Conservation (phyloP, 2,888 invertebrate species). For the Hymenopus coronatus region DNA sequence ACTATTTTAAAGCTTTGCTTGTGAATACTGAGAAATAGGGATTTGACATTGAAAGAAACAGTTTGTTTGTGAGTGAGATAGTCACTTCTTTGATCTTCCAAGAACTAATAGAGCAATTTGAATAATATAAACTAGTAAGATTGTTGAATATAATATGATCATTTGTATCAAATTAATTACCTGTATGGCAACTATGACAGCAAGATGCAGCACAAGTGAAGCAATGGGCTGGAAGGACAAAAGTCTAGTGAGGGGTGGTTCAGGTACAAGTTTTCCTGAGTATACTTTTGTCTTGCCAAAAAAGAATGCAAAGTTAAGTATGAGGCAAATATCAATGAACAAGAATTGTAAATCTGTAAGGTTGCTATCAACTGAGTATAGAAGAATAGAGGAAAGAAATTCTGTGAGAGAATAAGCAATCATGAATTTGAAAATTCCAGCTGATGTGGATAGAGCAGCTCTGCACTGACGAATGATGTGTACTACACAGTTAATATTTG, state of each 20-base stretch:
- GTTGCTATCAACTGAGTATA: constrained; percentile 62
- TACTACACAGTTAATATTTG: constrained; percentile 52
- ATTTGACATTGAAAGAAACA: no score
- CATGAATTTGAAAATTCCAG: constrained; percentile 65
- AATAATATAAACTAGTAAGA: no score
- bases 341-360: constrained; percentile 63
- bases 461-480: constrained; percentile 50
- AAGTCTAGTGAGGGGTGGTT: constrained; percentile 56
- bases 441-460: constrained; percentile 58
- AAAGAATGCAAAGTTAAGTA: constrained; percentile 60
- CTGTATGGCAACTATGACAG: constrained; percentile 52
- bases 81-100: no score
- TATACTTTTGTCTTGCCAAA: constrained; percentile 62
- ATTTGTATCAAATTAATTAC: constrained; percentile 34
- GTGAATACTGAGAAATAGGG: no score
- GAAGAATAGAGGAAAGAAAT: constrained; percentile 53
- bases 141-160: no score
- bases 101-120: no score
- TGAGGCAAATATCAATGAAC: constrained; percentile 63
- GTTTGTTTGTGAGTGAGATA: no score
- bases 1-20: no score
- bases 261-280: constrained; percentile 47
- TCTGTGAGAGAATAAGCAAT: constrained; percentile 58
- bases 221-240: constrained; percentile 52
- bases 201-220: constrained; percentile 55